Conservation (phyloP, 1,140 invertebrate species). For the Tenebrio molitor region DNA sequence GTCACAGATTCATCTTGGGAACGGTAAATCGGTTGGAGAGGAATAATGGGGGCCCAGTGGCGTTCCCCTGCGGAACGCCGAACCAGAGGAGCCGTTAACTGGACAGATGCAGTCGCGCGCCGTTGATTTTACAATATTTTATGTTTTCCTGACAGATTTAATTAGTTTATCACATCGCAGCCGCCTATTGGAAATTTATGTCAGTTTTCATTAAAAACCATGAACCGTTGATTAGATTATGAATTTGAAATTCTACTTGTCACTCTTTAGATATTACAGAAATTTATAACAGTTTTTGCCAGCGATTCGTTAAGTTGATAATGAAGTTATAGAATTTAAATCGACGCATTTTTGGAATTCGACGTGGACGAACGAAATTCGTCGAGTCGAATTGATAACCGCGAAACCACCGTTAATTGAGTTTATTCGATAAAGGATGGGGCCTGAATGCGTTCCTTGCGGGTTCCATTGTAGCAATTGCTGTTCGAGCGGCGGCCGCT, state of each 20-base stretch:
- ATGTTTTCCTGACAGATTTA: neutral
- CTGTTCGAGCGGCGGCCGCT: neutral
- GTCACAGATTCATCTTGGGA: neutral
- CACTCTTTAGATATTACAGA: conserved; percentile 13
- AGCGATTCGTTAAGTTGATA: neutral
- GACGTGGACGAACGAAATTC: neutral
- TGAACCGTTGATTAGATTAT: conserved; percentile 12
- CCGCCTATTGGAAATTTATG: neutral
- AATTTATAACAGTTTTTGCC: conserved; percentile 4
- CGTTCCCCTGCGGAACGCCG: neutral
- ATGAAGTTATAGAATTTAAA: conserved; percentile 28
- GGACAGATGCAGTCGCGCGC: neutral
- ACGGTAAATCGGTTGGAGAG: conserved; percentile 7
- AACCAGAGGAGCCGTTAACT: neutral
- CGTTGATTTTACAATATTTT: conserved; percentile 4
- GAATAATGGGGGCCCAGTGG: neutral
- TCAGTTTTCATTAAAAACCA: conserved; percentile 16
- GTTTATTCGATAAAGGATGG: too few relatives aligned
- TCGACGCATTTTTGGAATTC: neutral
- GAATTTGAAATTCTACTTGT: neutral
- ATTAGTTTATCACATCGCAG: neutral
- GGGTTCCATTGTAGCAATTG: neutral
- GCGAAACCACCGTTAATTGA: too few relatives aligned
- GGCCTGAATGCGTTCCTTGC: neutral
- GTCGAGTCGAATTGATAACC: neutral